Percentiles rank a stretch among this genome's conserved stretches.
These are phyloP conservation scores for Zaprionus davidi DNA, from an alignment of 1,140 invertebrate species.

Conservation along the genomic window DNA sequence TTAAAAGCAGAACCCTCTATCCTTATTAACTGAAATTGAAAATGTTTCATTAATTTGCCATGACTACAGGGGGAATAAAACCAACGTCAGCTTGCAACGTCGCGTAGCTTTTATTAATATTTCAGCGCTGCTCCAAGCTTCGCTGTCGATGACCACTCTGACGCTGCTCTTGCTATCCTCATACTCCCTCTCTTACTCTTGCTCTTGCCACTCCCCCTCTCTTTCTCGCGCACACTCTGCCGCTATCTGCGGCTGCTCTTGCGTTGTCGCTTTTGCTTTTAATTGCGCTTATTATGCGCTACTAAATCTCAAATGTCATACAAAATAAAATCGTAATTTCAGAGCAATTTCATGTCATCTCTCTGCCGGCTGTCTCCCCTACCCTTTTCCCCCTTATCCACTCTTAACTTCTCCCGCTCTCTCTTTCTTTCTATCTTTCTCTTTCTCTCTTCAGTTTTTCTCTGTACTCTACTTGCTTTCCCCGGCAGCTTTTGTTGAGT, in stretches of 20 bases:
- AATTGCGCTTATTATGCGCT: constrained; percentile 74
- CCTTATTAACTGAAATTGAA: background rate
- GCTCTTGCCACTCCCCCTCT: background rate
- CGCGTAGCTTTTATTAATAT: constrained; percentile 2
- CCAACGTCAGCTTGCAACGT: background rate
- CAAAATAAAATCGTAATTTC: constrained; percentile 40
- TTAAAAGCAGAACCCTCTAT: background rate
- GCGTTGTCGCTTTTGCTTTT: constrained; percentile 22
- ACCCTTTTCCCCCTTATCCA: too few species aligned
- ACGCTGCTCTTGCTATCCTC: background rate
- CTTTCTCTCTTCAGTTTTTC: background rate
- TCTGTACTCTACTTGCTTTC: background rate
- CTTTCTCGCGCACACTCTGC: background rate
- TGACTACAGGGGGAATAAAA: background rate
- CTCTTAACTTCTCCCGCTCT: too few species aligned
- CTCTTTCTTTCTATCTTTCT: background rate
- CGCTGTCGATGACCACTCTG: too few species aligned
- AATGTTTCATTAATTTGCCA: background rate
- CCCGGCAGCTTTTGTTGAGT: constrained; percentile 15
- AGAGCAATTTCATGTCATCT: constrained; percentile 40
- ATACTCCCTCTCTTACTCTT: background rate
- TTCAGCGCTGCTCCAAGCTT: background rate
- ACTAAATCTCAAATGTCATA: constrained; percentile 42
- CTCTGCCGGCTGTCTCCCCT: background rate
- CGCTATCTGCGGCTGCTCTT: background rate